Evolutionary conservation across 2,888 invertebrate genomes (phyloP).

Genomic region (Scaptomyza cyrtandrae): DNA sequence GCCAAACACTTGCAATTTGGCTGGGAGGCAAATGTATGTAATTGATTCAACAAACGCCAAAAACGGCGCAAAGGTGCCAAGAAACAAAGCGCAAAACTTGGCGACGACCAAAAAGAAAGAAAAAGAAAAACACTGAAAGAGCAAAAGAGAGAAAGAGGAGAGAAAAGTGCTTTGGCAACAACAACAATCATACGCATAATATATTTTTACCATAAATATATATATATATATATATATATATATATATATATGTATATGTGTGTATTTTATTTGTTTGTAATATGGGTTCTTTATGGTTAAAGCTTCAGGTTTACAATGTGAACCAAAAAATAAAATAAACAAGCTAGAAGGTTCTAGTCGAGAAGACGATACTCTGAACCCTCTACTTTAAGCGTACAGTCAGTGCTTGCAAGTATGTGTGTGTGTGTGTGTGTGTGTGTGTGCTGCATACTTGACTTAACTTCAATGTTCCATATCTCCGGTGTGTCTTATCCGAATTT

Average conservation of each 20-base stretch:
- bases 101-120: constrained; percentile 31
- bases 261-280: constrained; percentile 10
- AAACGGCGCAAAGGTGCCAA: constrained; percentile 63
- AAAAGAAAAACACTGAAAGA: neutral
- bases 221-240: constrained; percentile 3
- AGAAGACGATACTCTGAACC: too few relatives aligned
- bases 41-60: constrained; percentile 71
- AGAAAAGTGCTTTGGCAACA: constrained; percentile 38
- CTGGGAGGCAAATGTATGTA: constrained; percentile 62
- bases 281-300: constrained; percentile 17
- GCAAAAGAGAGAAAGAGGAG: neutral
- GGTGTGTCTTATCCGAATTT: too few relatives aligned
- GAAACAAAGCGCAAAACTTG: constrained; percentile 65
- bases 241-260: neutral
- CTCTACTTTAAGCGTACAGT: too few relatives aligned
- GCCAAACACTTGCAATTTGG: constrained; percentile 54
- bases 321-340: neutral
- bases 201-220: constrained; percentile 71
- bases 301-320: constrained; percentile 2
- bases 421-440: too few relatives aligned
- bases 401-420: too few relatives aligned
- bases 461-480: too few relatives aligned
- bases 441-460: too few relatives aligned
- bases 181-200: constrained; percentile 78
- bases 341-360: too few relatives aligned